Percentiles rank a stretch among this genome's conserved stretches.
Conservation (phyloP, 2,888 invertebrate genomes). For the Spodoptera picta region DNA sequence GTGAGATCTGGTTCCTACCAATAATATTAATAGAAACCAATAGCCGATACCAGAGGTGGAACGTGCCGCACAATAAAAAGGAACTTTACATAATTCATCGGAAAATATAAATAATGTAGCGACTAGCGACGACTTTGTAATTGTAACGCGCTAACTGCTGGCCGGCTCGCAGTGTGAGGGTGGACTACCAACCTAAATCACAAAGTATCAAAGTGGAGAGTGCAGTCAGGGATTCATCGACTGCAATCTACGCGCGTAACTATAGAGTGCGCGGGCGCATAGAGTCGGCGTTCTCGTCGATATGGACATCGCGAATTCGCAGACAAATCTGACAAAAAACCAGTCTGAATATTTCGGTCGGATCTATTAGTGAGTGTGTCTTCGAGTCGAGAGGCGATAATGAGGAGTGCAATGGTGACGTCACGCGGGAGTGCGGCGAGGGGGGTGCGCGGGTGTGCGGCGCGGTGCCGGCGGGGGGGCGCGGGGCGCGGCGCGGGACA, state of each 20-base stretch:
- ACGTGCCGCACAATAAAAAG: constrained; percentile 2
- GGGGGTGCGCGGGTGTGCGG: constrained; percentile 49
- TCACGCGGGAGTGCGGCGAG: constrained; percentile 68
- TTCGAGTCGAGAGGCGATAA: constrained; percentile 84
- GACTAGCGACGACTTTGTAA: constrained; percentile 18
- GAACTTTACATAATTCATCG: constrained; percentile 11
- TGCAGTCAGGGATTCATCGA: constrained; percentile 39
- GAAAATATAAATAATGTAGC: constrained; percentile 13
- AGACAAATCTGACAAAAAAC: constrained; percentile 70
- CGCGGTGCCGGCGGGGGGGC: constrained; percentile 46
- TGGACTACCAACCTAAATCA: constrained; percentile 37
- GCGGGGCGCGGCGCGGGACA: constrained; percentile 68
- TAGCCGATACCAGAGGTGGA: constrained; percentile 3
- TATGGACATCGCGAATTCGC: constrained; percentile 64
- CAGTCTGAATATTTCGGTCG: constrained; percentile 73
- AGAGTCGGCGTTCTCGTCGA: constrained; percentile 62
- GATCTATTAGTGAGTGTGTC: constrained; percentile 78
- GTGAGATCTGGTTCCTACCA: background rate
- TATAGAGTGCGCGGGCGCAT: constrained; percentile 65
- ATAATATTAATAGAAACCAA: background rate
- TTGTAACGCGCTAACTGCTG: constrained; percentile 4
- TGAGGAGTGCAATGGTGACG: constrained; percentile 87
- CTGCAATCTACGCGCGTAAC: constrained; percentile 42
- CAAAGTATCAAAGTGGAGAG: constrained; percentile 27
- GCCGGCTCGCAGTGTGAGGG: constrained; percentile 13